Evolutionary conservation across 2,888 invertebrate species (phyloP).

Genomic region (Stenurella melanura): DNA sequence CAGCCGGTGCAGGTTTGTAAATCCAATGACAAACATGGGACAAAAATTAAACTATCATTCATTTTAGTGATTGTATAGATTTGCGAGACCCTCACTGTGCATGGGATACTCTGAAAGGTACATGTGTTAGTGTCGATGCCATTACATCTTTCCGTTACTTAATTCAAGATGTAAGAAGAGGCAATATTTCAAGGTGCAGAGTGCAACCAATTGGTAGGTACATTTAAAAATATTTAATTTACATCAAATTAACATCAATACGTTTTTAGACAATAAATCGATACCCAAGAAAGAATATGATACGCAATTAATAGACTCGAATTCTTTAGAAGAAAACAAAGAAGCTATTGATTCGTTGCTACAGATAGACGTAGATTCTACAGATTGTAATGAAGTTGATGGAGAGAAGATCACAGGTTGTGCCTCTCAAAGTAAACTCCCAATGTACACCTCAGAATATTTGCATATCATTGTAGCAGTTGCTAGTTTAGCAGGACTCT

Average conservation of each 20-base stretch:
- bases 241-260: background rate
- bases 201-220: slow-evolving; percentile 57
- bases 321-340: slow-evolving; percentile 54
- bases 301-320: slow-evolving; percentile 64
- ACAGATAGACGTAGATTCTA: slow-evolving; percentile 64
- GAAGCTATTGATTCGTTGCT: slow-evolving; percentile 55
- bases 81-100: slow-evolving; percentile 98
- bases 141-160: slow-evolving; percentile 70
- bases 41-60: background rate
- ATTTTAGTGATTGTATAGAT: slow-evolving; percentile 85
- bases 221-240: slow-evolving; percentile 1
- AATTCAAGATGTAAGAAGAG: slow-evolving; percentile 84
- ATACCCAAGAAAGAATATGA: slow-evolving; percentile 63
- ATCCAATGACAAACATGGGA: background rate
- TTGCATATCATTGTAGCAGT: slow-evolving; percentile 85
- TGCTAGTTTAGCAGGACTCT: slow-evolving; percentile 86
- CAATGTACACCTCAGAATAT: slow-evolving; percentile 87
- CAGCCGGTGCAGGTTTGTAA: slow-evolving; percentile 78
- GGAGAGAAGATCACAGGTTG: slow-evolving; percentile 67
- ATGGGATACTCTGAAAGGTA: slow-evolving; percentile 84
- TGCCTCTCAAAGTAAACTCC: slow-evolving; percentile 75
- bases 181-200: slow-evolving; percentile 78
- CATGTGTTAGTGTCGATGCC: slow-evolving; percentile 76
- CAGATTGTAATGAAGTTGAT: slow-evolving; percentile 66
- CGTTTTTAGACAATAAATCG: slow-evolving; percentile 57